phyloP scores from a whole-genome alignment of 2,888 invertebrate species.

The Nomada hirtipes region DNA sequence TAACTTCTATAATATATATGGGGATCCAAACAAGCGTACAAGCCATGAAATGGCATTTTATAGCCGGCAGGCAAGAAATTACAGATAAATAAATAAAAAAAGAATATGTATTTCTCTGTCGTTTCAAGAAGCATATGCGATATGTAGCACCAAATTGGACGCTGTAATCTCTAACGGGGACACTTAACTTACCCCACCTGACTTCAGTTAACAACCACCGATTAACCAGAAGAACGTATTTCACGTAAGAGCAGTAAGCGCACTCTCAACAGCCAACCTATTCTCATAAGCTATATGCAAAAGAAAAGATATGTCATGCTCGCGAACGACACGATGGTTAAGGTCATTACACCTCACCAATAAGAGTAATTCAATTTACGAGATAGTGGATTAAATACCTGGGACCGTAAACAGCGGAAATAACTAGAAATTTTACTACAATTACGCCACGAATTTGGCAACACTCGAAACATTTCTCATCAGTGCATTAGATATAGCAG shows the following conservation, averaged over 20 bases:
- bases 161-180: background rate
- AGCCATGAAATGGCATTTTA: no score
- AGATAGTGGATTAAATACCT: conserved; percentile 13
- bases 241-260: conserved; percentile 14
- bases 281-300: conserved; percentile 15
- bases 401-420: background rate
- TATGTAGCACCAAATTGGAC: conserved; percentile 8
- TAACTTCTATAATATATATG: no score
- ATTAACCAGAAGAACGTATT: conserved; percentile 28
- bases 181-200: background rate
- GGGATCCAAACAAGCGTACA: no score
- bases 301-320: conserved; percentile 16
- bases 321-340: conserved; percentile 12
- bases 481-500: no score
- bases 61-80: no score
- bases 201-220: conserved; percentile 15
- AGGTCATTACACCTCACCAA: background rate
- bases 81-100: no score
- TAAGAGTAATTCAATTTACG: conserved; percentile 4
- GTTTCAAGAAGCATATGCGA: background rate
- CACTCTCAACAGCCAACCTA: background rate
- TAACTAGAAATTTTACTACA: background rate
- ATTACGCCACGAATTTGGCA: no score
- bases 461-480: no score
- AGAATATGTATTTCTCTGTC: background rate